Conservation (phyloP, 1,140 invertebrate species). For the Heliconius eleuchia region DNA sequence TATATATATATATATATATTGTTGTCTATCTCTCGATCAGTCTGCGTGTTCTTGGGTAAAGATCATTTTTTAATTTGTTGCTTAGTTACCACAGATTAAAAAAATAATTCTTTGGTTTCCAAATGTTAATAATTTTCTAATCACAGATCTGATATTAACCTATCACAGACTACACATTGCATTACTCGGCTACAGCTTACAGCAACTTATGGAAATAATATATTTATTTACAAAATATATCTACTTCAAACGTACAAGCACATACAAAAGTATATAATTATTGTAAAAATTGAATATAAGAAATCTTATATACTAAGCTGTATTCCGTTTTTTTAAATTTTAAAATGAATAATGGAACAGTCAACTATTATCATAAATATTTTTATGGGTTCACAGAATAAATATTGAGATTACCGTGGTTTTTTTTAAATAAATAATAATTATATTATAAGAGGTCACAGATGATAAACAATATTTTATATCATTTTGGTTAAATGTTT, state of each 20-base stretch:
- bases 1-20: no score
- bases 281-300: conserved; percentile 30
- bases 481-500: background rate
- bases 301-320: conserved; percentile 3
- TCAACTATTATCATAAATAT: background rate
- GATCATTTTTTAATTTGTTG: no score
- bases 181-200: conserved; percentile 16
- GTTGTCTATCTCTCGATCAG: no score
- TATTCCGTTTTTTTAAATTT: background rate
- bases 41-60: no score
- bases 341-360: background rate
- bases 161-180: conserved; percentile 30
- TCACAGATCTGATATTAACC: conserved; percentile 36
- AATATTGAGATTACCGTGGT: background rate
- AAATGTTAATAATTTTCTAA: conserved; percentile 31
- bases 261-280: conserved; percentile 31
- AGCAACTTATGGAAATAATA: conserved; percentile 33
- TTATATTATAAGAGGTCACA: background rate
- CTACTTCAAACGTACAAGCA: conserved; percentile 20
- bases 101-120: conserved; percentile 3
- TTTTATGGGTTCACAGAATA: background rate
- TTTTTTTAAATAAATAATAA: background rate
- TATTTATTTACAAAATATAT: conserved; percentile 34
- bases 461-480: background rate
- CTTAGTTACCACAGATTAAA: conserved; percentile 1